Evolutionary conservation across 2,888 invertebrate species (phyloP), one percentile per base, ranked within the genome.

Genomic region (Gari tellinella): DNA sequence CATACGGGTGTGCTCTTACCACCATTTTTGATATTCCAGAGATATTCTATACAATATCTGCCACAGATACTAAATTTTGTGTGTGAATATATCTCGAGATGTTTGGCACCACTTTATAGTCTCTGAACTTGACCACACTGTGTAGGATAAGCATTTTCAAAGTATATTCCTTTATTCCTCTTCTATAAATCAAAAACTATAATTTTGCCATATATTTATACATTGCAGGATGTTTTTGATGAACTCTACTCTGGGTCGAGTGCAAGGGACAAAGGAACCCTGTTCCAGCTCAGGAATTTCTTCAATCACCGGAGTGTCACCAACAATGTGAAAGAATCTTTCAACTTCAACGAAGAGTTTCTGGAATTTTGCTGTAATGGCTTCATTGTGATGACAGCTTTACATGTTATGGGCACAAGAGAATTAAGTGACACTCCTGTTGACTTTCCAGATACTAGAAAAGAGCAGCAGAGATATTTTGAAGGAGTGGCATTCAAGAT

Each of bases 271-370:
- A 65, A 53, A 15, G 75, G 77, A 10, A 66, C 77, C 8, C 31
- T 77, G 3, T 68, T 52, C 38, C 69, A 77, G 21, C 15, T 77
- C 26, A 77, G 69, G n/a, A 72, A 72, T 53, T 66, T 52, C 43
- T 77, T 72, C 46, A 68, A 62, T 12, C 69, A 68, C 40, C 43
- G 68, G 14, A 68, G 55, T 72, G 68, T 72, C 15, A 57, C 64
- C 12, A 15, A 21, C 2, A 68, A 77, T 65, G 65, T 77, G 2
- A 72, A 77, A n/a, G 38, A 77, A 12, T 58, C 57, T 19, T 74
- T 74, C 52, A 65, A 65, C 43, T 58, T 64, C 60, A 64, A 48
- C 26, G 60, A 67, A 40, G 72, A 76, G 40, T 76, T 67, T 41
- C 26, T 76, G 14, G 51, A 68, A 0, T 72, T 76, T 40, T 64